These are phyloP conservation scores for Dipodomys merriami DNA, from an alignment of 2,113 vertebrate genomes.

Conservation along the genomic window DNA sequence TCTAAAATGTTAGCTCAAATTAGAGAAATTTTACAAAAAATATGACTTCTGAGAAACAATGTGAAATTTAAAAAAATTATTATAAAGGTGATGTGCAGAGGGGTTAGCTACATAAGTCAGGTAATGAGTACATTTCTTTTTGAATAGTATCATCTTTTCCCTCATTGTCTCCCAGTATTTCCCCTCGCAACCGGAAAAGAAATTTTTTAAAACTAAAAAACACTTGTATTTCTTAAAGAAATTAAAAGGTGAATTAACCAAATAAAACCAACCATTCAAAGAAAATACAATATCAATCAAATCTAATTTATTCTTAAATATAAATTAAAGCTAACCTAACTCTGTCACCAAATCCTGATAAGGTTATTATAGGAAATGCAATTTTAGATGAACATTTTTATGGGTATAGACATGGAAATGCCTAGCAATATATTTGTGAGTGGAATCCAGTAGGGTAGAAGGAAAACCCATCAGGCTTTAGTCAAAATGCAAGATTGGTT, in stretches of 20 bases:
- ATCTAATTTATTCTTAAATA: not conserved
- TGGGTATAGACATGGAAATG: not conserved
- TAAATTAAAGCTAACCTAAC: not conserved
- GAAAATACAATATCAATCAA: not conserved
- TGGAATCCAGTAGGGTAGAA: not conserved
- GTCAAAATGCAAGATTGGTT: not conserved
- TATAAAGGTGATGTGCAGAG: too few relatives aligned
- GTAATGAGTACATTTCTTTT: too few relatives aligned
- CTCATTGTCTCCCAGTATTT: too few relatives aligned
- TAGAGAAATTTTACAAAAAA: not conserved
- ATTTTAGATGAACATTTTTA: not conserved
- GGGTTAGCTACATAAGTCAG: too few relatives aligned
- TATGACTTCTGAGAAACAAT: not conserved
- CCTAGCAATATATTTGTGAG: not conserved
- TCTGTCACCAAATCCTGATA: not conserved
- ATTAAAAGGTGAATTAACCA: not conserved
- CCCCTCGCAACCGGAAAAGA: too few relatives aligned
- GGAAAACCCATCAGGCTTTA: not conserved
- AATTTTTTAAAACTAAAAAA: too few relatives aligned
- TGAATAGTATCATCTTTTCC: too few relatives aligned
- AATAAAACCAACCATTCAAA: not conserved
- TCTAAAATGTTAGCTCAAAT: not conserved
- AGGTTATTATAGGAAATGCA: not conserved
- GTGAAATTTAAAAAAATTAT: not conserved
- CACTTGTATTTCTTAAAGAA: not conserved